Conservation (phyloP, 35 echinoderm and acorn worm genomes). For the Eucidaris tribuloides region DNA sequence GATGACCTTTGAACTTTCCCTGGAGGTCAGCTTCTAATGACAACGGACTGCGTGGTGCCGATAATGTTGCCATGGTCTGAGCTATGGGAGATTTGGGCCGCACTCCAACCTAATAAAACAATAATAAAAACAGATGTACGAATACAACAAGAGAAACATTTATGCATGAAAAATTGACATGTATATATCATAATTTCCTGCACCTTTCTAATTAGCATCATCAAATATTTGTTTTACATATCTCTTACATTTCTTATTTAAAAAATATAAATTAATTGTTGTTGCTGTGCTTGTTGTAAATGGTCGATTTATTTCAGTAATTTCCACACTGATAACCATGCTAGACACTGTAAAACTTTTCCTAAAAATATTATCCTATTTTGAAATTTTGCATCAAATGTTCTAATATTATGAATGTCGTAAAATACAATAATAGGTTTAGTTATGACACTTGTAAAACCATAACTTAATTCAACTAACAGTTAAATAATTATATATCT, state of each 20-base stretch:
- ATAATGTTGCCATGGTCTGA: slow-evolving; percentile 3
- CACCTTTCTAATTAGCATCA: not conserved
- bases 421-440: no score
- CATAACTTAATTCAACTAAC: no score
- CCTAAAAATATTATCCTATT: no score
- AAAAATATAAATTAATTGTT: no score
- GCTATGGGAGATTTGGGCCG: slow-evolving; percentile 19
- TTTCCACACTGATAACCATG: no score
- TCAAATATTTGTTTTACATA: not conserved
- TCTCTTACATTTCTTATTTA: not conserved
- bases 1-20: not conserved
- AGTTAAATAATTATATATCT: no score
- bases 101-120: not conserved
- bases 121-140: not conserved
- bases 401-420: no score
- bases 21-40: not conserved
- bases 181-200: not conserved
- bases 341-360: no score
- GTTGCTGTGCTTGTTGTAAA: no score
- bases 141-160: not conserved
- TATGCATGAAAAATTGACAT: not conserved
- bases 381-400: no score
- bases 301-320: no score
- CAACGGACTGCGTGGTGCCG: not conserved
- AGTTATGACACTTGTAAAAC: no score